Conservation (phyloP, 2,888 invertebrate species). For the Aphrophora alni region DNA sequence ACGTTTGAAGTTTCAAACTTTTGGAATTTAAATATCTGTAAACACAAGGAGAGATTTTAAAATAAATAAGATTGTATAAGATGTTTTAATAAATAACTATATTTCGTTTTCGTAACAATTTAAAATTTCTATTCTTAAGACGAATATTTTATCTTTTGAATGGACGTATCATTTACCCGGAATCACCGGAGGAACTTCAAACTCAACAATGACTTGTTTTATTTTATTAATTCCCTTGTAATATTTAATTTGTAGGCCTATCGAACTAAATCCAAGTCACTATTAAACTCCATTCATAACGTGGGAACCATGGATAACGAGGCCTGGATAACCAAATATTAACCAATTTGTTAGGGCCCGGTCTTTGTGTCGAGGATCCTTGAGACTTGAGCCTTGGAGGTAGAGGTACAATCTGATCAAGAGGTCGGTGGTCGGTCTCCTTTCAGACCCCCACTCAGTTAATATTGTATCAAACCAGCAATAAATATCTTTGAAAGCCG, state of each 20-base stretch:
- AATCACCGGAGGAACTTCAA: not conserved
- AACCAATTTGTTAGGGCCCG: not conserved
- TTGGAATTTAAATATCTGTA: too few relatives aligned
- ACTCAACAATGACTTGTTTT: not conserved
- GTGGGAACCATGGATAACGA: not conserved
- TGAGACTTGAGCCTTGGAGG: not conserved
- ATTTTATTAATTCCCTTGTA: not conserved
- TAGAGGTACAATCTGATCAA: conserved; percentile 1
- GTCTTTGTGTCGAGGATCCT: not conserved
- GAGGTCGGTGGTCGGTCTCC: conserved; percentile 2
- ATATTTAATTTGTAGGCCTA: not conserved
- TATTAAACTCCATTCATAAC: not conserved
- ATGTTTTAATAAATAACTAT: too few relatives aligned
- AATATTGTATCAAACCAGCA: conserved; percentile 2
- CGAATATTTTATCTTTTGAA: too few relatives aligned
- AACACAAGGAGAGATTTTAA: too few relatives aligned
- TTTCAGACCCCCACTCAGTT: not conserved
- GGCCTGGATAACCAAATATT: not conserved
- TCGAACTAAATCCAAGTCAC: not conserved
- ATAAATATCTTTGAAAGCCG: not conserved
- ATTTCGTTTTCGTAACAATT: too few relatives aligned
- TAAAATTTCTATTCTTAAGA: too few relatives aligned
- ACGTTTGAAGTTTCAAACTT: too few relatives aligned
- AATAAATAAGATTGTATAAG: too few relatives aligned
- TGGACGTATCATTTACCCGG: not conserved